A percentile compares a stretch with the other conserved stretches of the same genome.
Evolutionary conservation across 2,113 vertebrate genomes (phyloP).

Genomic region (Aviceda subcristata): DNA sequence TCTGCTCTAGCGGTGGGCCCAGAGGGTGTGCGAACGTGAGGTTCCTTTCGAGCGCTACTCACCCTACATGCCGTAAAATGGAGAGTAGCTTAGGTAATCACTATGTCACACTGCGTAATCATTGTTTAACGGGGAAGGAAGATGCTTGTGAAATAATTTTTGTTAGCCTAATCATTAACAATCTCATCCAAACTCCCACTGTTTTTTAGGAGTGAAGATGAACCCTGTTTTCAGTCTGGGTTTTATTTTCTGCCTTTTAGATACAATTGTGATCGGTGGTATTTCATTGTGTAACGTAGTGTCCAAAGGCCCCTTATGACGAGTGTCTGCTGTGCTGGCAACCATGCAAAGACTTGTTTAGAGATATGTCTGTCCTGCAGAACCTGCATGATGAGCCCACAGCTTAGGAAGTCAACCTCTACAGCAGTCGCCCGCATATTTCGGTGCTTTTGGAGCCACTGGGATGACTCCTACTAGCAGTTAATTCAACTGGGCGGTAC

Average conservation of each 20-base stretch:
- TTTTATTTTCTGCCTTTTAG: not conserved
- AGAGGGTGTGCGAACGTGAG: fast-evolving
- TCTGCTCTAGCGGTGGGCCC: not conserved
- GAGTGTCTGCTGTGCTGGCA: not conserved
- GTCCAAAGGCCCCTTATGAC: not conserved
- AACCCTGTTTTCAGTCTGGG: not conserved
- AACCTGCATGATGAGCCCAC: not conserved
- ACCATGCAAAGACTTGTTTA: not conserved
- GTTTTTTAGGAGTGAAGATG: not conserved
- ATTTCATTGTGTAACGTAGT: not conserved
- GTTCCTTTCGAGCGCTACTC: not conserved
- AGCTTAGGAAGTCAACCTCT: not conserved
- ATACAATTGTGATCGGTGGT: not conserved
- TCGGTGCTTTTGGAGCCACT: not conserved
- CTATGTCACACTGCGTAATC: not conserved
- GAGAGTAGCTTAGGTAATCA: not conserved
- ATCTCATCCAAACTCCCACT: not conserved
- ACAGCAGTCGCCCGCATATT: not conserved
- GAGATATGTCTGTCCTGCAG: not conserved
- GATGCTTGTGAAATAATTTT: not conserved
- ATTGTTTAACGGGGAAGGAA: not conserved
- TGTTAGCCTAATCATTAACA: not conserved
- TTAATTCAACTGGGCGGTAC: not conserved
- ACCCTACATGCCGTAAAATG: not conserved
- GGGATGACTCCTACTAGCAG: not conserved